Evolutionary conservation across 1,140 invertebrate genomes (phyloP).

Genomic region (Drosophila rhopaloa): DNA sequence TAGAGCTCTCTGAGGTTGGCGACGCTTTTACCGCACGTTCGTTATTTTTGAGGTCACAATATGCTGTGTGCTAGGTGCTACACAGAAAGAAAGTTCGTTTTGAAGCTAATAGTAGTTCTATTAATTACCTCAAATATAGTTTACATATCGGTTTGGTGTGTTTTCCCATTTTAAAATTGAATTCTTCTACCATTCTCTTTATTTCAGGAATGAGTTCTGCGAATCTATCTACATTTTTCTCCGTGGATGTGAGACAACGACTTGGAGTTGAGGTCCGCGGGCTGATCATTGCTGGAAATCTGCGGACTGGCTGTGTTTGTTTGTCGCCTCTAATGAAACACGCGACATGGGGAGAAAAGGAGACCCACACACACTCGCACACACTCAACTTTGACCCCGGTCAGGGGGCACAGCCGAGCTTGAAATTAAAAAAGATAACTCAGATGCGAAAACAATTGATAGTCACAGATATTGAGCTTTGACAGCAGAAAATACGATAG

Average conservation of each 20-base stretch:
- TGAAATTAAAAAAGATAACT: constrained; percentile 82
- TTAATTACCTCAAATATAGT: not conserved
- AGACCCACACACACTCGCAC: constrained; percentile 30
- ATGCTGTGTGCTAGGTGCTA: constrained; percentile 48
- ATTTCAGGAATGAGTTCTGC: not conserved
- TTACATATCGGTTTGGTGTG: too few species aligned
- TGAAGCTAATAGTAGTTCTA: too few species aligned
- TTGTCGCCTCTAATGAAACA: constrained; percentile 83
- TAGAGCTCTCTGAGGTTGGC: constrained; percentile 65
- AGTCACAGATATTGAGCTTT: constrained; percentile 82
- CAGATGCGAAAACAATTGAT: constrained; percentile 82
- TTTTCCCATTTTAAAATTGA: not conserved
- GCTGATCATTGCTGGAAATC: constrained; percentile 79
- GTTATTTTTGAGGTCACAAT: constrained; percentile 84
- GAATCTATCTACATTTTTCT: not conserved
- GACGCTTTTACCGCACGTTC: constrained; percentile 84
- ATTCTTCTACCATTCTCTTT: not conserved
- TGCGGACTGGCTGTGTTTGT: constrained; percentile 71
- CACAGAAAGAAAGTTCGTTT: not conserved
- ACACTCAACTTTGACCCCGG: constrained; percentile 79
- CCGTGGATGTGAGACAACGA: constrained; percentile 32
- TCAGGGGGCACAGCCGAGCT: constrained; percentile 72
- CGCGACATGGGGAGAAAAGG: constrained; percentile 62
- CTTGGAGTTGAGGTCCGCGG: constrained; percentile 34
- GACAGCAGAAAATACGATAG: constrained; percentile 71